Conservation (phyloP, 64 coral and sea anemone genomes). For the Catalaphyllia jardinei region DNA sequence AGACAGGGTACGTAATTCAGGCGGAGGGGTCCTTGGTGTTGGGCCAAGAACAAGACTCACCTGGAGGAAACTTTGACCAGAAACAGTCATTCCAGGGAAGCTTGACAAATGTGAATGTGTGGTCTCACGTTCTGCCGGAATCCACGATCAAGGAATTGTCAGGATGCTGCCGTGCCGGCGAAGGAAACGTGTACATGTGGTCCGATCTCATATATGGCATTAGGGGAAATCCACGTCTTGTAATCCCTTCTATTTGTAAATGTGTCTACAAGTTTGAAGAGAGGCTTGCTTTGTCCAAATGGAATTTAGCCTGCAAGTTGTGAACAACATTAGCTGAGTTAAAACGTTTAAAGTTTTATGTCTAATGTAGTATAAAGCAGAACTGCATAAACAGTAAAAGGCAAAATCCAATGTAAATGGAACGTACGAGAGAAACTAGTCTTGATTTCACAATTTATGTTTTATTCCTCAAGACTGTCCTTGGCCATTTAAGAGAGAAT, state of each 20-base stretch:
- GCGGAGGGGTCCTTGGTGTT: neutral
- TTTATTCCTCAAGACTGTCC: no score
- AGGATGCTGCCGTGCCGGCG: neutral
- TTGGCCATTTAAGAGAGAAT: no score
- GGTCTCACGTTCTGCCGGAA: neutral
- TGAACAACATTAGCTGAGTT: no score
- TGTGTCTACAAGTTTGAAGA: no score
- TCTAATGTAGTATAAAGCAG: no score
- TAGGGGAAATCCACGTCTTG: neutral
- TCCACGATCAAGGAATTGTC: neutral
- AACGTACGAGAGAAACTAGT: no score
- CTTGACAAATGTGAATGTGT: neutral
- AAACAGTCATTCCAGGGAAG: neutral
- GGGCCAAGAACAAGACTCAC: neutral
- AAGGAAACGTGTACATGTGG: neutral
- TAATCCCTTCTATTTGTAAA: neutral
- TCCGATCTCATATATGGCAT: neutral
- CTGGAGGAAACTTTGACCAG: neutral
- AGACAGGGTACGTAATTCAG: neutral
- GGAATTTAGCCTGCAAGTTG: no score
- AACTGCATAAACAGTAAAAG: no score
- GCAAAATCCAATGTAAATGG: no score
- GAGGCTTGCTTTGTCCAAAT: no score
- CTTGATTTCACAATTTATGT: no score
- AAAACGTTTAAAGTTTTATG: no score